Evolutionary conservation across 2,888 invertebrate species (phyloP).

Genomic region (Chrysomela aeneicollis): DNA sequence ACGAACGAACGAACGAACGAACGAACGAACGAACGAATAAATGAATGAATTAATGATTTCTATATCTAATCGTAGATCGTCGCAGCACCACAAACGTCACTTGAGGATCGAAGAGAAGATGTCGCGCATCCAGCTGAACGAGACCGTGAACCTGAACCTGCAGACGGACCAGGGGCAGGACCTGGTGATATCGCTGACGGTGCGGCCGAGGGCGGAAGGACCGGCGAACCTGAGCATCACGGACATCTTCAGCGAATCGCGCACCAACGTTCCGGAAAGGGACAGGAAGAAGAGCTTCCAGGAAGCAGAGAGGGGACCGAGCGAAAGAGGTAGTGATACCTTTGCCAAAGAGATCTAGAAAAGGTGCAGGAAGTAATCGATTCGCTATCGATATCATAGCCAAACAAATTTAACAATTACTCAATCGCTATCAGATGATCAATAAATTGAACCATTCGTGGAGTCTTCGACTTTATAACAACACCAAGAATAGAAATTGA

Average conservation of each 20-base stretch:
- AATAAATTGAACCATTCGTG: no score
- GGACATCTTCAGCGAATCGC: constrained; percentile 43
- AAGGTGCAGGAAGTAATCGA: no score
- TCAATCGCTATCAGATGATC: no score
- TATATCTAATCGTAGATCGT: not conserved
- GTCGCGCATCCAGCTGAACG: constrained; percentile 36
- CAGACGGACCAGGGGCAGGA: constrained; percentile 43
- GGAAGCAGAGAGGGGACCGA: constrained; percentile 3
- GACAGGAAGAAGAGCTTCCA: not conserved
- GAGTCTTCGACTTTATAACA: no score
- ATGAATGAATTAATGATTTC: no score
- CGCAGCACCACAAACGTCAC: not conserved
- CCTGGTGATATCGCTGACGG: constrained; percentile 42
- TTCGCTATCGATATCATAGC: no score
- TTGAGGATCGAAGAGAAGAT: not conserved
- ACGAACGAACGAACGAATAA: no score
- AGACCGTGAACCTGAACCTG: constrained; percentile 43
- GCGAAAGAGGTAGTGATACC: not conserved
- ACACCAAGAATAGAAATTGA: no score
- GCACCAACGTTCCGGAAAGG: constrained; percentile 8
- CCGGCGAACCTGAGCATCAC: constrained; percentile 28
- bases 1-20: no score
- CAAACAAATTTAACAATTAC: no score
- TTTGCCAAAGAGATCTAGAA: no score
- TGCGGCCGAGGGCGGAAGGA: constrained; percentile 28